These are phyloP conservation scores for Alethe castanea DNA, from an alignment of 2,113 vertebrate genomes.

Conservation along the genomic window DNA sequence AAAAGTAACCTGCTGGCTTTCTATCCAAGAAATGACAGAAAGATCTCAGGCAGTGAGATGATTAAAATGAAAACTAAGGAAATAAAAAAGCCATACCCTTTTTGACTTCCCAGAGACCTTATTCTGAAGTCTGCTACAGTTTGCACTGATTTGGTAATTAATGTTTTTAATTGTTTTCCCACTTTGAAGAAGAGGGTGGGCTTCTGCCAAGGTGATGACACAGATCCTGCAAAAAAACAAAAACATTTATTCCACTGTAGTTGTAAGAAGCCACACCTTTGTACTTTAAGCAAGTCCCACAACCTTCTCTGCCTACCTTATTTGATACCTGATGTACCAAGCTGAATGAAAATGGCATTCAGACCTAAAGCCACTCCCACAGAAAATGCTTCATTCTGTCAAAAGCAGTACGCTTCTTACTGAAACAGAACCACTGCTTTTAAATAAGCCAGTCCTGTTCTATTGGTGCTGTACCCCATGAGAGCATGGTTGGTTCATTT, in stretches of 20 bases:
- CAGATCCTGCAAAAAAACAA: slow-evolving; percentile 80
- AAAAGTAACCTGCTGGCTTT: not conserved
- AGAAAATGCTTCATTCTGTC: not conserved
- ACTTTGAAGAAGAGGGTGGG: slow-evolving; percentile 89
- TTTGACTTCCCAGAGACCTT: slow-evolving; percentile 98
- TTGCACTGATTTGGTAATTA: slow-evolving; percentile 93
- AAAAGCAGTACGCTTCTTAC: not conserved
- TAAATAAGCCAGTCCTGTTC: not conserved
- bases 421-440: not conserved
- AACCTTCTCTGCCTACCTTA: not conserved
- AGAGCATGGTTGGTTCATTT: not conserved
- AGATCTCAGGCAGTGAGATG: not conserved
- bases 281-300: not conserved
- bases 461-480: accelerated
- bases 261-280: not conserved
- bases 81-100: slow-evolving; percentile 76
- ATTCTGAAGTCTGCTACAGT: slow-evolving; percentile 94
- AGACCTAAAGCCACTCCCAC: not conserved
- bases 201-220: slow-evolving; percentile 90
- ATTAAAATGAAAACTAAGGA: not conserved
- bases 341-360: not conserved
- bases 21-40: not conserved
- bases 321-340: not conserved
- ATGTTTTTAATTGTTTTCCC: slow-evolving; percentile 85
- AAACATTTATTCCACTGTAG: accelerated